Conservation (phyloP, 30 jellyfish, hydroid and myxozoan genomes). For the Hydractinia echinata region DNA sequence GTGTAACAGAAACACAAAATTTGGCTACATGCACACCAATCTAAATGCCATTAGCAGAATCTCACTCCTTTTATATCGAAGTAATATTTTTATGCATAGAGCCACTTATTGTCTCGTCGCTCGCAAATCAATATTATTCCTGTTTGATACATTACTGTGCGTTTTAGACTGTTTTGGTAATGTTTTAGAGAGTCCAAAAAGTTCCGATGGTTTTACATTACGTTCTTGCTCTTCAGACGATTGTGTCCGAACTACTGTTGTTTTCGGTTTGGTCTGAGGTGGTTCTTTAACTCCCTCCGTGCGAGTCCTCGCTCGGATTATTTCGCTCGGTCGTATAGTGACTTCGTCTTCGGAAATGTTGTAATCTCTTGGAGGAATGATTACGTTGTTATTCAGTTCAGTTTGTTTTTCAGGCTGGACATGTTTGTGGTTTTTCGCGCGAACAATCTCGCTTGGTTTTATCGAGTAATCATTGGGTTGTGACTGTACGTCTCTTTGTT, state of each 20-base stretch:
- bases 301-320: neutral
- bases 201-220: conserved; percentile 8
- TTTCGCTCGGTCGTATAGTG: conserved; percentile 6
- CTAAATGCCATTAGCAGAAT: too few relatives aligned
- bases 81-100: too few relatives aligned
- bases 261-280: neutral
- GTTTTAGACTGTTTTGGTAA: conserved; percentile 2
- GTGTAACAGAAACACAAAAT: too few relatives aligned
- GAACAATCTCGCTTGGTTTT: too few relatives aligned
- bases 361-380: neutral
- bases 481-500: too few relatives aligned
- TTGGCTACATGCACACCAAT: too few relatives aligned
- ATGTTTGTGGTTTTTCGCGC: too few relatives aligned
- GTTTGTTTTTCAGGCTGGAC: too few relatives aligned
- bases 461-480: too few relatives aligned
- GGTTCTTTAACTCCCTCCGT: neutral
- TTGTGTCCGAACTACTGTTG: neutral
- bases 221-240: neutral
- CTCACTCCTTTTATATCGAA: too few relatives aligned
- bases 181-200: neutral
- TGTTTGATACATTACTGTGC: neutral
- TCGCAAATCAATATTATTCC: neutral
- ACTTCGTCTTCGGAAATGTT: neutral
- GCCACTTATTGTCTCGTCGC: too few relatives aligned
- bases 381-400: too few relatives aligned